Conservation (phyloP, 2,888 invertebrate genomes). For the Onthophagus sagittarius region DNA sequence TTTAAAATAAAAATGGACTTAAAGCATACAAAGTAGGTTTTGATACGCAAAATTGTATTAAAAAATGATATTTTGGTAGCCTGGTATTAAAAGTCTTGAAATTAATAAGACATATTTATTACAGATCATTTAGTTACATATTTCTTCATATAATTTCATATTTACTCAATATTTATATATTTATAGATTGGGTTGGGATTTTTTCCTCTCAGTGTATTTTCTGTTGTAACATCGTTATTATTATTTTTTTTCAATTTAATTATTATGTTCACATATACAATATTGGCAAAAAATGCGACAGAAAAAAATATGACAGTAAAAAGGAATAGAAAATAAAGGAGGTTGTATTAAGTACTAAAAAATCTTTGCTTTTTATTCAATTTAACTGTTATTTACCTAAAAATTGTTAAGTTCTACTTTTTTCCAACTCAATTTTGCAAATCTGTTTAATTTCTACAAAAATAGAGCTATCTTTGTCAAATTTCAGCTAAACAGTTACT, state of each 20-base stretch:
- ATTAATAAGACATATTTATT: constrained; percentile 46
- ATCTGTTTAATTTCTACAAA: too few species aligned
- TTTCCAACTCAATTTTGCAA: too few species aligned
- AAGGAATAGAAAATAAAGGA: constrained; percentile 37
- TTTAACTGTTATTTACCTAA: too few species aligned
- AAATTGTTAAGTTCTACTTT: too few species aligned
- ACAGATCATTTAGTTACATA: constrained; percentile 47
- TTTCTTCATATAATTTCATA: constrained; percentile 45
- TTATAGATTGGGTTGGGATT: constrained; percentile 48
- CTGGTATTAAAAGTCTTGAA: background rate
- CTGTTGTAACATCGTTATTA: constrained; percentile 28
- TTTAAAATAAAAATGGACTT: too few species aligned
- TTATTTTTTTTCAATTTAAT: constrained; percentile 29
- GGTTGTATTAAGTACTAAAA: too few species aligned
- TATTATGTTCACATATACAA: constrained; percentile 43
- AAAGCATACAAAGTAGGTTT: too few species aligned
- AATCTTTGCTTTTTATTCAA: too few species aligned
- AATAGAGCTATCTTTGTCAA: too few species aligned
- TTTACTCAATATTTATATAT: constrained; percentile 46
- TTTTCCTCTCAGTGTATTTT: constrained; percentile 42
- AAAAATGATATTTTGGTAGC: too few species aligned
- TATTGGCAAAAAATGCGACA: constrained; percentile 42
- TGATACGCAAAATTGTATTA: too few species aligned
- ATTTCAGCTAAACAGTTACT: too few species aligned
- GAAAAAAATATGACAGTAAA: constrained; percentile 29